Evolutionary conservation across 2,113 vertebrate species (phyloP).

Genomic region (Aspidoscelis tigris): DNA sequence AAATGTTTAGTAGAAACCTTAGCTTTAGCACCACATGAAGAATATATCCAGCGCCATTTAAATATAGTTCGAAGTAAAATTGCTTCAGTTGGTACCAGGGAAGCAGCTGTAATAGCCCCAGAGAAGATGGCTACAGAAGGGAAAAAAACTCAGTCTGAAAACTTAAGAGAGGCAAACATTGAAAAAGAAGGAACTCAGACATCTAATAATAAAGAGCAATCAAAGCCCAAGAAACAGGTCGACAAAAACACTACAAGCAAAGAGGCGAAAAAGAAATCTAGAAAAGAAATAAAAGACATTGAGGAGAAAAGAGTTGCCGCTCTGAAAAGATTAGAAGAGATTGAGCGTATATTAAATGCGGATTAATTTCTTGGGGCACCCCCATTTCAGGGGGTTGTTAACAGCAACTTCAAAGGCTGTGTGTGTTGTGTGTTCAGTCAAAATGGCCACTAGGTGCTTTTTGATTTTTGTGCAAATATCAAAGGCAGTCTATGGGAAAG

Average conservation of each 20-base stretch:
- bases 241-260: constrained; percentile 77
- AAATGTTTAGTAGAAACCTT: constrained; percentile 91
- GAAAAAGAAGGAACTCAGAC: constrained; percentile 75
- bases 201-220: constrained; percentile 68
- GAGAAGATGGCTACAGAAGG: constrained; percentile 57
- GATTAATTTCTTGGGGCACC: constrained; percentile 78
- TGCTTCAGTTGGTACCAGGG: constrained; percentile 80
- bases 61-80: constrained; percentile 93
- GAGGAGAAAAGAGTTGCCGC: constrained; percentile 96
- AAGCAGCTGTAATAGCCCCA: constrained; percentile 70
- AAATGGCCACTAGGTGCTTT: constrained; percentile 53
- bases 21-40: constrained; percentile 91
- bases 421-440: constrained; percentile 40
- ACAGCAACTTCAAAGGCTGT: constrained; percentile 37
- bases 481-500: constrained; percentile 30
- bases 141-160: constrained; percentile 64
- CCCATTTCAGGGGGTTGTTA: background rate
- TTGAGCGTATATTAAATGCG: constrained; percentile 95
- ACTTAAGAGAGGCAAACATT: constrained; percentile 76
- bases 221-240: constrained; percentile 74
- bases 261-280: constrained; percentile 85
- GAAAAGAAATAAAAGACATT: constrained; percentile 94
- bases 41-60: constrained; percentile 94
- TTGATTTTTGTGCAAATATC: constrained; percentile 55
- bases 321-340: constrained; percentile 97